phyloP scores from a whole-genome alignment of 1,140 invertebrate species.

The Microplitis demolitor region DNA sequence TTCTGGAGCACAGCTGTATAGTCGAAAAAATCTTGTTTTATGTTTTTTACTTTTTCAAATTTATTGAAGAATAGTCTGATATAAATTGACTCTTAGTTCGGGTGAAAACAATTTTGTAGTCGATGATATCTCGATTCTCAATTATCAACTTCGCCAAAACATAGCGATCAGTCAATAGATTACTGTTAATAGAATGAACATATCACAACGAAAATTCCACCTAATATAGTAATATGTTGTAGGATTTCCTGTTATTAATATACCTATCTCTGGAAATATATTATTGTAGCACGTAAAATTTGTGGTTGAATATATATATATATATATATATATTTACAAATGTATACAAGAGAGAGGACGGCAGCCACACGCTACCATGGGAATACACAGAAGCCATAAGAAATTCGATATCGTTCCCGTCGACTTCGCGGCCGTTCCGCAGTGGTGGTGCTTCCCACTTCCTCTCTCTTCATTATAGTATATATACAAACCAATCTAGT shows the following conservation, averaged over 20 bases:
- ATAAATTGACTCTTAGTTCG: too few species aligned
- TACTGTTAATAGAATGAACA: not conserved
- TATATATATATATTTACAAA: not conserved
- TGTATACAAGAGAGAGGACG: slow-evolving; percentile 6
- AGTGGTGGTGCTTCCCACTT: slow-evolving; percentile 62
- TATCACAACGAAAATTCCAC: not conserved
- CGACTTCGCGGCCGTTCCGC: slow-evolving; percentile 45
- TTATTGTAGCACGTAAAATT: not conserved
- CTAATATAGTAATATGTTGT: slow-evolving; percentile 34
- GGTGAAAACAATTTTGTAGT: too few species aligned
- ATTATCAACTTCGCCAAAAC: not conserved
- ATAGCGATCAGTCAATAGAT: too few species aligned
- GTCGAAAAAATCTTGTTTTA: too few species aligned
- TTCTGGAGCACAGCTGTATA: too few species aligned
- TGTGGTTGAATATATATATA: not conserved
- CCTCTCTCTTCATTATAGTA: slow-evolving; percentile 43
- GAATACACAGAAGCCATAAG: slow-evolving; percentile 62
- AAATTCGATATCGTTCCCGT: slow-evolving; percentile 59
- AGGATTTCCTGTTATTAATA: slow-evolving; percentile 61
- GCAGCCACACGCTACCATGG: slow-evolving; percentile 40
- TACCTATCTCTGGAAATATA: slow-evolving; percentile 23
- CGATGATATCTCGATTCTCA: not conserved
- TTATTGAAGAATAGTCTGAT: too few species aligned
- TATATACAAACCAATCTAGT: slow-evolving; percentile 11
- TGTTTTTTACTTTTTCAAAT: too few species aligned